These are phyloP conservation scores for Microtus oregoni DNA, from an alignment of 2,113 vertebrate genomes.

Conservation along the genomic window DNA sequence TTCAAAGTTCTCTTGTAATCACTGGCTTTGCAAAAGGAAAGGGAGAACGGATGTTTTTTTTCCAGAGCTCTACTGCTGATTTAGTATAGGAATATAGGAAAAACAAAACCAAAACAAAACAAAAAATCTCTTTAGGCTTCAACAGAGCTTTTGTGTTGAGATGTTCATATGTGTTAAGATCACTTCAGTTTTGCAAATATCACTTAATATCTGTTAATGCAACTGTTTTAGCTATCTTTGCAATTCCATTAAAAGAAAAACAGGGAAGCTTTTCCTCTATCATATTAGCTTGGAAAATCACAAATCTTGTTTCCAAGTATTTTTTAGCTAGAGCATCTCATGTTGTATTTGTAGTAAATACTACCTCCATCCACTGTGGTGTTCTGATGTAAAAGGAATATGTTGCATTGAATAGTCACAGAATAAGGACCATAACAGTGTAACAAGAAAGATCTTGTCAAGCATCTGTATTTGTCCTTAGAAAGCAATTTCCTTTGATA, in stretches of 20 bases:
- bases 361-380: background rate
- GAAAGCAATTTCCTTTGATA: conserved; percentile 12
- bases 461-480: conserved; percentile 52
- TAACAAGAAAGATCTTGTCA: conserved; percentile 41
- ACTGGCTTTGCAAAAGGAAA: background rate
- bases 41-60: background rate
- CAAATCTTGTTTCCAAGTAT: background rate
- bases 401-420: background rate
- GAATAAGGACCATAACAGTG: background rate
- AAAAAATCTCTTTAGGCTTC: background rate
- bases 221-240: conserved; percentile 17
- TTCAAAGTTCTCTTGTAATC: conserved; percentile 16
- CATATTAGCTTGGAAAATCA: conserved; percentile 7
- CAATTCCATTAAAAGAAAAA: background rate
- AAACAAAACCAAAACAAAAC: background rate
- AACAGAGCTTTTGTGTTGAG: background rate
- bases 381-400: background rate
- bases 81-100: background rate
- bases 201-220: background rate
- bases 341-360: background rate
- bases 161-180: background rate
- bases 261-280: background rate
- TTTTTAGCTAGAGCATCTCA: background rate
- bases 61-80: background rate
- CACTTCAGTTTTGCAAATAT: background rate